Evolutionary conservation across 2,797 vertebrate genomes (phyloP).

Genomic region (Pseudochirops cupreus): DNA sequence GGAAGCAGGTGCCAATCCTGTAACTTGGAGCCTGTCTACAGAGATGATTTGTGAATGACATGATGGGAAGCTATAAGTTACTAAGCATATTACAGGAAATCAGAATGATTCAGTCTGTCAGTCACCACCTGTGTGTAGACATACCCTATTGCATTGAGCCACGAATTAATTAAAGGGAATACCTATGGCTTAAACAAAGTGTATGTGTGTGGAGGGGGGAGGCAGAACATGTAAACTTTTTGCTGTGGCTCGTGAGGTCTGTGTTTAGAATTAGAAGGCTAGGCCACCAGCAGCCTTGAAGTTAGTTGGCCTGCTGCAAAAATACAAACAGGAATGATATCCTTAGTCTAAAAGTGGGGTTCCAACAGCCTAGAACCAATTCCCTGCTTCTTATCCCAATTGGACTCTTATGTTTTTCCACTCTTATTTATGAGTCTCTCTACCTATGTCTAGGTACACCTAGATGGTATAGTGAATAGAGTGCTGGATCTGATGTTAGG

Average conservation of each 20-base stretch:
- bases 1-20: background rate
- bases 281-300: background rate
- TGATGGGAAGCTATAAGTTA: background rate
- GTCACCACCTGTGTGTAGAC: background rate
- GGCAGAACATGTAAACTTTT: background rate
- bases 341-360: background rate
- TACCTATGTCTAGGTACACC: background rate
- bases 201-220: too few species aligned
- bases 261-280: background rate
- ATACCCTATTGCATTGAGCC: background rate
- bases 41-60: background rate
- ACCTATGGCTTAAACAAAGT: background rate
- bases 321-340: background rate
- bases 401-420: background rate
- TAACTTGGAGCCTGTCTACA: background rate
- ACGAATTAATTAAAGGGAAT: background rate
- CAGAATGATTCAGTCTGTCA: background rate
- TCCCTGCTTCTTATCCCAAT: background rate
- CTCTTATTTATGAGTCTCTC: background rate
- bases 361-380: background rate
- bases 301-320: background rate
- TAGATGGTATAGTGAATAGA: background rate
- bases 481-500: background rate
- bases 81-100: background rate
- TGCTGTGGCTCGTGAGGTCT: background rate